A percentile compares a stretch with the other conserved stretches of the same genome.
Conservation (phyloP, 2,797 vertebrate genomes). For the Rhinogobio ventralis region DNA sequence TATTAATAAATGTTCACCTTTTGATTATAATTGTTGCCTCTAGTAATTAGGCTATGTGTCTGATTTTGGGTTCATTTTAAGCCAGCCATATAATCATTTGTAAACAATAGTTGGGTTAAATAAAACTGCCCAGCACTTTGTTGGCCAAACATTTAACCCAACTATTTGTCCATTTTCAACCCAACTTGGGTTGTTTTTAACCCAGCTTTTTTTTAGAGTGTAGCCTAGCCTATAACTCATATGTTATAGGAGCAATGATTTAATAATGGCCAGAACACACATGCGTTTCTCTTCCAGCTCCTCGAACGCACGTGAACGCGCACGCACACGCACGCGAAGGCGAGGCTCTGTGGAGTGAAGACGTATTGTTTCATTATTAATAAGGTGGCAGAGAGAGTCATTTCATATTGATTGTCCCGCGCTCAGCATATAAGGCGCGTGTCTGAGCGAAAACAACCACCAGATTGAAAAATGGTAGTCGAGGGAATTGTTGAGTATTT, state of each 20-base stretch:
- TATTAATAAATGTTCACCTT: too few species aligned
- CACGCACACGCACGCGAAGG: slow-evolving; percentile 1
- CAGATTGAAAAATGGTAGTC: slow-evolving; percentile 33
- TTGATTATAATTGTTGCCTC: too few species aligned
- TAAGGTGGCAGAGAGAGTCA: slow-evolving; percentile 65
- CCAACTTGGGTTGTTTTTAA: too few species aligned
- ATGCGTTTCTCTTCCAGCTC: not conserved
- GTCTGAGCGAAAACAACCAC: slow-evolving; percentile 17
- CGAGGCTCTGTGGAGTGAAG: slow-evolving; percentile 30
- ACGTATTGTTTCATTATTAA: slow-evolving; percentile 72
- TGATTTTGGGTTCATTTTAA: too few species aligned
- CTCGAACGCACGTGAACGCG: slow-evolving; percentile 48
- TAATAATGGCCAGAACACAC: not conserved
- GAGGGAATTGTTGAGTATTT: slow-evolving; percentile 17
- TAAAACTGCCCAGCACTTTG: too few species aligned
- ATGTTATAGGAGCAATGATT: not conserved
- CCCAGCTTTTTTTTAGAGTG: too few species aligned
- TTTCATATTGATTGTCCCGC: slow-evolving; percentile 60
- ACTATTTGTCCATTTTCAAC: too few species aligned
- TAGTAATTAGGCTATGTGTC: too few species aligned
- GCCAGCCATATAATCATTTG: too few species aligned
- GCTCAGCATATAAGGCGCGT: not conserved
- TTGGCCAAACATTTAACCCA: too few species aligned
- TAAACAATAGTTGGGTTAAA: too few species aligned
- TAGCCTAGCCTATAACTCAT: too few species aligned